A percentile compares a stretch with the other conserved stretches of the same genome.
phyloP scores from a whole-genome alignment of 2,797 vertebrate species.

The Chlorospingus flavigularis region DNA sequence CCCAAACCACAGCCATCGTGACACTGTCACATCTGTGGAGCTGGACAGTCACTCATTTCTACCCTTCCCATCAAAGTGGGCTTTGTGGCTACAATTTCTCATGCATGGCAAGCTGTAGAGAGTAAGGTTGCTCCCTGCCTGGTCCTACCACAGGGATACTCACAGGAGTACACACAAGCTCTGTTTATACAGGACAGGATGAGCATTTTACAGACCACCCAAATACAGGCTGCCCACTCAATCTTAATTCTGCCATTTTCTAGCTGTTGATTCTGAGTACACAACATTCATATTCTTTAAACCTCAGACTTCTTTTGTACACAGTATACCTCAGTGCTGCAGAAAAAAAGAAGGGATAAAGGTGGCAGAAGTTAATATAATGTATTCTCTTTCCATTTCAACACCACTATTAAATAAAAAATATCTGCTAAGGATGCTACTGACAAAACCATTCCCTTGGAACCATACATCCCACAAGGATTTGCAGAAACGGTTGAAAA shows the following conservation, averaged over 20 bases:
- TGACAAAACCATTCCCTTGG: neutral
- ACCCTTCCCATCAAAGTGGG: neutral
- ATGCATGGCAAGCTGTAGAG: rapidly evolving
- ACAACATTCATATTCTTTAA: neutral
- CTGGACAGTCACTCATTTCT: neutral
- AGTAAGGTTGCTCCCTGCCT: neutral
- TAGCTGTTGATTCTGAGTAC: neutral
- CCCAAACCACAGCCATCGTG: rapidly evolving
- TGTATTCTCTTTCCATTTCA: neutral
- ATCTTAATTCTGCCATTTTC: neutral
- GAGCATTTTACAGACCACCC: neutral
- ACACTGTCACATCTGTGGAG: neutral
- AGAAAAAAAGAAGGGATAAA: neutral
- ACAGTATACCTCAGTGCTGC: rapidly evolving
- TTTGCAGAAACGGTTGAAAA: neutral
- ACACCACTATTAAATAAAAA: neutral
- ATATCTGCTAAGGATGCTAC: neutral
- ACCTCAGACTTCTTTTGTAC: neutral
- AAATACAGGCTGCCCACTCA: rapidly evolving
- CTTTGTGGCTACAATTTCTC: neutral
- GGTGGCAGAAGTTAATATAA: neutral
- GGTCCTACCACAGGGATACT: neutral
- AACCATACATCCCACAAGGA: rapidly evolving
- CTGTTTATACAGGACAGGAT: rapidly evolving
- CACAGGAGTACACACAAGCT: neutral